Conservation (phyloP, 2,888 invertebrate genomes). For the Drosophila lutescens region DNA sequence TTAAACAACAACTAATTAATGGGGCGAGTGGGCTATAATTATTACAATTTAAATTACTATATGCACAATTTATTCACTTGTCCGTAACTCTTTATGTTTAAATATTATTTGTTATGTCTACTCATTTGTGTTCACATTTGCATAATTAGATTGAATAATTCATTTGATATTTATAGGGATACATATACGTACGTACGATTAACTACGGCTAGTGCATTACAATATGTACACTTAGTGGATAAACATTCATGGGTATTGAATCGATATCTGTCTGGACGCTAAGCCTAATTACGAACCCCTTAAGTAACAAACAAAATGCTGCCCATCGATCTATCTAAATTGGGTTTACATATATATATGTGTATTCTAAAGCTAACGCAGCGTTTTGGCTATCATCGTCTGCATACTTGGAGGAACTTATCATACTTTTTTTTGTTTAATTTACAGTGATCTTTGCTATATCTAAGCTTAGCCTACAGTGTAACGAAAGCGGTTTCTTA, state of each 20-base stretch:
- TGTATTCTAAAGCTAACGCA: constrained; percentile 32
- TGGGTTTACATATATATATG: constrained; percentile 3
- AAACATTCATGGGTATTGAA: constrained; percentile 26
- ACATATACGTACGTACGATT: constrained; percentile 25
- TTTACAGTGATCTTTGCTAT: constrained; percentile 65
- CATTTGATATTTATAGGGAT: constrained; percentile 39
- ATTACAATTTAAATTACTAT: constrained; percentile 65
- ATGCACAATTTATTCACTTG: constrained; percentile 76
- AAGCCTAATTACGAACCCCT: constrained; percentile 24
- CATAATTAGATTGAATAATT: constrained; percentile 49
- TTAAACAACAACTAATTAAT: constrained; percentile 65
- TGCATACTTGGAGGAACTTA: constrained; percentile 76
- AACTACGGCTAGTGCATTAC: constrained; percentile 36
- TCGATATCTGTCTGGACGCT: constrained; percentile 32
- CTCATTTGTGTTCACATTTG: constrained; percentile 49
- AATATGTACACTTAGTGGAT: constrained; percentile 49
- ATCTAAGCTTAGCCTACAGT: constrained; percentile 49
- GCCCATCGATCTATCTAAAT: constrained; percentile 38
- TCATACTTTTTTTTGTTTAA: constrained; percentile 65
- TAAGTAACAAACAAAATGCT: constrained; percentile 47
- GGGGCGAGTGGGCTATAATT: constrained; percentile 36
- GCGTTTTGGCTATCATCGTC: constrained; percentile 32
- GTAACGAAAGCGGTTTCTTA: constrained; percentile 43
- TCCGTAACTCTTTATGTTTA: constrained; percentile 31
- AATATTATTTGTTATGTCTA: constrained; percentile 33